Evolutionary conservation across 2,888 invertebrate species (phyloP).

Genomic region (Proisotoma minuta): DNA sequence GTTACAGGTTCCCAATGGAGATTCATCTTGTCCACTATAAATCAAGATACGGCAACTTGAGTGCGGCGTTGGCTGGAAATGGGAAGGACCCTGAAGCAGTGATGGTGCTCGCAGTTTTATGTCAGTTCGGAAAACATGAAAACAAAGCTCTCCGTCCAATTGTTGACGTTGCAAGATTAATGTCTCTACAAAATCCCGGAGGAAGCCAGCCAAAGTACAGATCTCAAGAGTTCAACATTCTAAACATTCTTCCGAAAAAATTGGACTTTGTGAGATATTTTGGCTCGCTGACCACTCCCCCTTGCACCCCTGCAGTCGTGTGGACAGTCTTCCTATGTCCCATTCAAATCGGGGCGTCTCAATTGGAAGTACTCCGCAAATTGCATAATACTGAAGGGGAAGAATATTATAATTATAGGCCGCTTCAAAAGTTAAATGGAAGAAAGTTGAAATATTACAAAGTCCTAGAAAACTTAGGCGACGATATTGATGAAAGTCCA

Average conservation of each 20-base stretch:
- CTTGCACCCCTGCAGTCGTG: background rate
- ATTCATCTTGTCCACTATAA: background rate
- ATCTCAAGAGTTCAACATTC: background rate
- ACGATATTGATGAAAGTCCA: background rate
- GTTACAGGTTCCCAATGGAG: background rate
- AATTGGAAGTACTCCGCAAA: background rate
- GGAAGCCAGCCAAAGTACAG: background rate
- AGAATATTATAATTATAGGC: slow-evolving; percentile 2
- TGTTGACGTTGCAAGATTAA: background rate
- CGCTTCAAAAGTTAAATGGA: background rate
- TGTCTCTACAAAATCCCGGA: background rate
- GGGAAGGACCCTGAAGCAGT: background rate
- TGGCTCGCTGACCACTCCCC: background rate
- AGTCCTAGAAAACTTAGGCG: background rate
- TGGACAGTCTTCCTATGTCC: slow-evolving; percentile 1
- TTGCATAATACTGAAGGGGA: background rate
- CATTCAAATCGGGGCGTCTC: too few relatives aligned
- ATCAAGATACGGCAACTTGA: background rate
- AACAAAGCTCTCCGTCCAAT: background rate
- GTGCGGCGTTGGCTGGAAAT: background rate
- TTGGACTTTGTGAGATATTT: background rate
- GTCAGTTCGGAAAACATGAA: background rate
- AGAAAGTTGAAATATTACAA: background rate
- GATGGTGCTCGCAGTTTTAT: background rate
- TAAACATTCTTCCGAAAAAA: background rate